Percentiles rank a stretch among this genome's conserved stretches.
These are phyloP conservation scores for Ianthella basta DNA, from an alignment of 37 sponge, comb jelly and placozoan species.

Conservation along the genomic window DNA sequence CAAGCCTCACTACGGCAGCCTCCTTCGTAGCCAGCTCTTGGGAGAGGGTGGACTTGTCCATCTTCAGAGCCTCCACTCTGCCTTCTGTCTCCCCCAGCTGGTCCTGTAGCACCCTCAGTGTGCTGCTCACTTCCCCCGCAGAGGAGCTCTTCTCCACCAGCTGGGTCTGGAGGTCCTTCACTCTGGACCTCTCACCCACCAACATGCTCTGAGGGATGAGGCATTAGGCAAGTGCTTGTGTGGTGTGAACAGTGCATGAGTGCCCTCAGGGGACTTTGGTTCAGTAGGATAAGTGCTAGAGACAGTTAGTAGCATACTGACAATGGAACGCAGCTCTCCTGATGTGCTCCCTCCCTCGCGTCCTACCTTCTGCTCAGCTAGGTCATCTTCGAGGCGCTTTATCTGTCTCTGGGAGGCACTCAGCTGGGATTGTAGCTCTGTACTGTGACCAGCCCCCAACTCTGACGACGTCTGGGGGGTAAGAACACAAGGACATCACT, in stretches of 20 bases:
- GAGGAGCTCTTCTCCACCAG: constrained; percentile 27
- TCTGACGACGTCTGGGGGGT: not conserved
- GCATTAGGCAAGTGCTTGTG: not conserved
- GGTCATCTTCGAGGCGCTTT: not conserved
- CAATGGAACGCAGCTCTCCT: no score
- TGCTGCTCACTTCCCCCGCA: constrained; percentile 21
- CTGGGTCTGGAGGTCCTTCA: constrained; percentile 8
- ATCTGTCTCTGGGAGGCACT: not conserved
- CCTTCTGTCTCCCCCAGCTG: constrained; percentile 16
- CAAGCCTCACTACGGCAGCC: not conserved
- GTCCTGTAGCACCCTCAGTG: constrained; percentile 12
- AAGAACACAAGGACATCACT: not conserved
- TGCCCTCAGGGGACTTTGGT: no score
- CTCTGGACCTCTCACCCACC: not conserved
- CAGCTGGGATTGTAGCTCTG: constrained; percentile 12
- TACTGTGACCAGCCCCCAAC: not conserved
- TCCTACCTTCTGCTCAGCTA: constrained; percentile 7
- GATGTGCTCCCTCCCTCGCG: no score
- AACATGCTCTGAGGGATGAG: not conserved
- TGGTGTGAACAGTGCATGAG: no score
- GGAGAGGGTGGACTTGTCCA: constrained; percentile 1
- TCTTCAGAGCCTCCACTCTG: constrained; percentile 3
- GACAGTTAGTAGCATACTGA: no score
- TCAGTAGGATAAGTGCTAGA: no score
- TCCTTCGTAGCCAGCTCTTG: constrained; percentile 25